A percentile compares a stretch with the other conserved stretches of the same genome.
Evolutionary conservation across 2,113 vertebrate genomes (phyloP).

Genomic region (Kryptolebias marmoratus): DNA sequence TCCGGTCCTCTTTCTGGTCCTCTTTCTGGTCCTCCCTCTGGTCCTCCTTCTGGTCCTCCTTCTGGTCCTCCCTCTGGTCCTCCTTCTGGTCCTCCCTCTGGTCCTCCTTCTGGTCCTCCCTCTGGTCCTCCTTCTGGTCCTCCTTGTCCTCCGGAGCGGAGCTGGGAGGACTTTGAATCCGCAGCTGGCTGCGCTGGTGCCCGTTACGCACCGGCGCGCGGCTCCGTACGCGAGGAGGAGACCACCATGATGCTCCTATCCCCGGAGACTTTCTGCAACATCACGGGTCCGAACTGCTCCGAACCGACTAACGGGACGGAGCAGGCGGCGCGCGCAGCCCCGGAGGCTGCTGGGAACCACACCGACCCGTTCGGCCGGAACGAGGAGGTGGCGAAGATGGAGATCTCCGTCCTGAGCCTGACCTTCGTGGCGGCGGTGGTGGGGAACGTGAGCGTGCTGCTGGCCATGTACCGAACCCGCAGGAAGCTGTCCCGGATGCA

Average conservation of each 20-base stretch:
- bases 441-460: constrained; percentile 88
- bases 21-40: no score
- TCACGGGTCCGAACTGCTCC: constrained; percentile 41
- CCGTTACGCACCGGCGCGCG: constrained; percentile 24
- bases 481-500: constrained; percentile 92
- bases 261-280: constrained; percentile 34
- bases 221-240: constrained; percentile 21
- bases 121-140: background rate
- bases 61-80: no score
- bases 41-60: no score
- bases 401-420: constrained; percentile 89
- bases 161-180: background rate
- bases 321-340: constrained; percentile 3
- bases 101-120: no score
- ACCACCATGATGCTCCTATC: constrained; percentile 38
- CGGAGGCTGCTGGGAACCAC: constrained; percentile 8
- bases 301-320: constrained; percentile 10
- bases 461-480: constrained; percentile 85
- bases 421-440: constrained; percentile 87
- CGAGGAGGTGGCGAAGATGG: constrained; percentile 91
- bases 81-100: no score
- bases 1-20: no score
- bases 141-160: background rate
- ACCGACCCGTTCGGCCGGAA: constrained; percentile 84
- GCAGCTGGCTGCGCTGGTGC: background rate